Conservation (phyloP, 1,140 invertebrate species). For the Pentalonia nigronervosa region DNA sequence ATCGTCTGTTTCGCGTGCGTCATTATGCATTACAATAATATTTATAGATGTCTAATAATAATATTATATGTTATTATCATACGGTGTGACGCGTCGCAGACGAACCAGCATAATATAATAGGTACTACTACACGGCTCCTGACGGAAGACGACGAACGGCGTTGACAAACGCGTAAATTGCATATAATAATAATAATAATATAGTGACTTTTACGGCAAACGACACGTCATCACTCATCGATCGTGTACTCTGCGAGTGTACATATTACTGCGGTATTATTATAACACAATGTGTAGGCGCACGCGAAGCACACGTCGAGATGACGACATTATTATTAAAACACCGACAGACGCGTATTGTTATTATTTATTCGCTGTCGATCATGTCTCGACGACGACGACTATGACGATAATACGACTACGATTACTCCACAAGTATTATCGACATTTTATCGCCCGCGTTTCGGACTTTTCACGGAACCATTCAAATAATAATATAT, state of each 20-base stretch:
- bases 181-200: neutral
- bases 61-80: neutral
- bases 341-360: neutral
- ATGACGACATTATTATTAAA: neutral
- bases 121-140: neutral
- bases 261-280: neutral
- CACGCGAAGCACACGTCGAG: neutral
- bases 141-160: neutral
- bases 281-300: neutral
- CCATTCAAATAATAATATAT: no score
- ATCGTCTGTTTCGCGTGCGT: neutral
- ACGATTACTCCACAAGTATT: neutral
- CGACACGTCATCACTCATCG: neutral
- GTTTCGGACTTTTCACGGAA: neutral
- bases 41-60: neutral
- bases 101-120: neutral
- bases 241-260: neutral
- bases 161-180: neutral
- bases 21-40: neutral
- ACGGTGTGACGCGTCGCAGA: neutral
- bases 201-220: neutral
- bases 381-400: neutral
- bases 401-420: neutral
- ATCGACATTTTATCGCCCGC: neutral
- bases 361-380: slow-evolving; percentile 5